Conservation (phyloP, 2,888 invertebrate genomes). For the Ernsta delagoae region DNA sequence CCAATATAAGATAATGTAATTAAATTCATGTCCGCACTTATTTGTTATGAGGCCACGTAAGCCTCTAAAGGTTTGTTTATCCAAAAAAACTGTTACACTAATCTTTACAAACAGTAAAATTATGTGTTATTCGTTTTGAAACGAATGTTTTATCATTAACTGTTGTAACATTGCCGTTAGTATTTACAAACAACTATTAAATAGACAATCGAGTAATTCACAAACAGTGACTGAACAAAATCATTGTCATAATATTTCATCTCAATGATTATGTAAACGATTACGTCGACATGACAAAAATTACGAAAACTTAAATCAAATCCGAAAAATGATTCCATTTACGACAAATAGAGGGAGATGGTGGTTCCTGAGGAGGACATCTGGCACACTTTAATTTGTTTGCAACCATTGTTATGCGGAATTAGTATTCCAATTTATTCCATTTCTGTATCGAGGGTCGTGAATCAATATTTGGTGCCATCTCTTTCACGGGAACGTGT, state of each 20-base stretch:
- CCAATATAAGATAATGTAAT: constrained; percentile 68
- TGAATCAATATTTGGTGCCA: constrained; percentile 78
- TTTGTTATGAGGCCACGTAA: constrained; percentile 6
- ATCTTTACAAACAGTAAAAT: neutral
- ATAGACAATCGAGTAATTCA: too few species aligned
- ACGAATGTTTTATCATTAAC: neutral
- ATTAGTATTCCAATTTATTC: constrained; percentile 85
- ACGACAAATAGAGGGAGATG: constrained; percentile 71
- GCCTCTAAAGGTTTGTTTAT: constrained; percentile 4
- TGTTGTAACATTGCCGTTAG: too few species aligned
- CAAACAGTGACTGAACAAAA: neutral
- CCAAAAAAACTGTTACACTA: neutral
- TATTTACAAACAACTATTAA: too few species aligned
- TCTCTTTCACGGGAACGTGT: constrained; percentile 57
- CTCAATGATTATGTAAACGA: constrained; percentile 16
- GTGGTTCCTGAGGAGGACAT: constrained; percentile 74
- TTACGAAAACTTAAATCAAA: constrained; percentile 18
- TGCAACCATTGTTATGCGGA: constrained; percentile 80
- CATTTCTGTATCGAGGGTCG: constrained; percentile 78
- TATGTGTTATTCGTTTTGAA: neutral
- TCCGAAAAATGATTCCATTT: constrained; percentile 51
- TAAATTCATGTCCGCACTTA: constrained; percentile 54
- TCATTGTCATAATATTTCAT: neutral
- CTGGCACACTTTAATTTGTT: constrained; percentile 83
- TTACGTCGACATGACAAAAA: constrained; percentile 6